Base-by-base conservation (phyloP, 2,888 invertebrate species). In the Acleris cristana region DNA sequence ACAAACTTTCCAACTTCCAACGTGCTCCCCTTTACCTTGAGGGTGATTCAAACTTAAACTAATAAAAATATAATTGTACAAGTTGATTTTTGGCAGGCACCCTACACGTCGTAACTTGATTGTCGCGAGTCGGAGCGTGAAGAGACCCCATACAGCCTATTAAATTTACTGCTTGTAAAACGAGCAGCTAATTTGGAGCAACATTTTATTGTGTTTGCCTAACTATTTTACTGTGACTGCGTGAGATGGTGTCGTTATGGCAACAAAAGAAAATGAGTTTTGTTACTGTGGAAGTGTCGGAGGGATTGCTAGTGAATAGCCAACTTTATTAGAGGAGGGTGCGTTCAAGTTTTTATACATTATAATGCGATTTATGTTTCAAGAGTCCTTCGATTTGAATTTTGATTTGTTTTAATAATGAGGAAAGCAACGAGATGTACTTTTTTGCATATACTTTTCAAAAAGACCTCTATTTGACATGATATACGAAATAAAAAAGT, bases 91-190 rank as follows among this genome's bases (percentile, higher is more conserved):
- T 67, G 67, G 62, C 65, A 55, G 49, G 16, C 67, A 48, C 66
- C 67, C 67, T 49, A 53, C 58, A 53, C 63, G 57, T 7, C 45
- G 76, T 86, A 88, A 90, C 84, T 76, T 79, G 88, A 89, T 89
- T 88, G 88, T 88, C 87, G 80, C 82, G 78, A 84, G 84, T 90
- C 83, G 77, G 81, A 85, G 81, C 85, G 78, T 78, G 82, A 83
- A 79, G 65, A 71, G 75, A 81, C 85, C 85, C 84, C 82, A 76
- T 73, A 77, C 73, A 80, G 87, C 83, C 89, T 85, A 90, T 91
- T 90, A 89, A 88, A 89, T 91, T 91, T 89, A 91, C 90, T 91
- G 88, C 88, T 88, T 89, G 91, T 91, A 92, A 92, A 91, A 87
- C 90, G 91, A 88, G 86, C 77, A 89, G 91, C 90, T 92, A 92